Evolutionary conservation across 1,140 invertebrate genomes (phyloP), one percentile per base, ranked within the genome.

Genomic region (Aphaenogaster floridana): DNA sequence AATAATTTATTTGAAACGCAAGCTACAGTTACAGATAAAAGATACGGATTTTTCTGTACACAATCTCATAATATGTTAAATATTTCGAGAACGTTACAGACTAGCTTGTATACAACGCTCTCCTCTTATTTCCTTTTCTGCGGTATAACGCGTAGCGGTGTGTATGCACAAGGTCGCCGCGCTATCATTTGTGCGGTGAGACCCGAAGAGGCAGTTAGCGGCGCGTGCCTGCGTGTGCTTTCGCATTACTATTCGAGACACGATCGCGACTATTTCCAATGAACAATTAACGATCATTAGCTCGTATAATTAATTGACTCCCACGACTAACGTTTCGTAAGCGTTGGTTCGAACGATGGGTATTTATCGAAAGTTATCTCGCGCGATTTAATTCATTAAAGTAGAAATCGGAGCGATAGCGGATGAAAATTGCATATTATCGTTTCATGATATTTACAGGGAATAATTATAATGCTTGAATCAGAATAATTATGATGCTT

Each of bases 211-310:
- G 3, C 28, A 61, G 11, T 9, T 34, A 34, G 11, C 17, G 54
- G 17, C 54, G n/a, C 11, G 13, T 34, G 28, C 11, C 21, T 68
- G 39, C 64, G n/a, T 45, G n/a, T 45, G n/a, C 13, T 36, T 5
- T 45, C 39, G 39, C 64, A 68, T 45, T 68, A 68, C 9, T n/a
- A 68, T 68, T 45, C 11, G 36, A 66, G 36, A n/a, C 36, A 1
- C 9, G n/a, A 68, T 68, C 5, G 64, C 39, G 39, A 68, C 11
- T 68, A 42, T 68, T 68, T 21, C 39, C 64, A 42, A 21, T 21
- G n/a, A 28, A 68, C 39, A 68, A 45, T 68, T 68, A 68, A 68
- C 17, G 39, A 42, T 68, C n/a, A 68, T 68, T 68, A 68, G 39
- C 64, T 45, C 1, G 39, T 21, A 45, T 17, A 45, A 68, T 68